These are phyloP conservation scores for Gerris buenoi DNA, from an alignment of 1,140 invertebrate species.

Conservation along the genomic window DNA sequence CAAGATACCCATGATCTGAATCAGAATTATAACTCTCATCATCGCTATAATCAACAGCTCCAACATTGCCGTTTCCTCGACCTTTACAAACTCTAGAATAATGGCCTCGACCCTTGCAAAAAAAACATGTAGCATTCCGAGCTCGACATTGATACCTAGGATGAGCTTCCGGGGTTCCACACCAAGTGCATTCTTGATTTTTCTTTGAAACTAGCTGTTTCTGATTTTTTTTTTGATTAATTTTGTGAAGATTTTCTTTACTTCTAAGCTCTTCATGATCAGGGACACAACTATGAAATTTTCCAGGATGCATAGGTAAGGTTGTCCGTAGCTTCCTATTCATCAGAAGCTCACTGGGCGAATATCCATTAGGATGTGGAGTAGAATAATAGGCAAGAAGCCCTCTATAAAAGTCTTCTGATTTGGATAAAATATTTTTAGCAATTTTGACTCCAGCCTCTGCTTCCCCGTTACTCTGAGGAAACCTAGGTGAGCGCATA, in stretches of 20 bases:
- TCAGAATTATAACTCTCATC: no score
- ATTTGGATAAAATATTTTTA: background rate
- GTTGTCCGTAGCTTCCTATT: background rate
- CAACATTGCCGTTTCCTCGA: background rate
- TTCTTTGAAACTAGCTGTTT: background rate
- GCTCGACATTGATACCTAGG: background rate
- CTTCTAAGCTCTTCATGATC: no score
- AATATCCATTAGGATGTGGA: background rate
- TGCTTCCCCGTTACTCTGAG: background rate
- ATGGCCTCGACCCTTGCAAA: background rate
- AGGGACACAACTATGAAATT: no score
- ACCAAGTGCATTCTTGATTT: background rate
- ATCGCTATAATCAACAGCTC: background rate
- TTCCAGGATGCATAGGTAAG: no score
- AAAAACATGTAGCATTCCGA: background rate
- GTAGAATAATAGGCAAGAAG: background rate
- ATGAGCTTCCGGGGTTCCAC: background rate
- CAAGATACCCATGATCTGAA: background rate
- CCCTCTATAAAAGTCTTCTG: background rate
- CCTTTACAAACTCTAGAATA: background rate
- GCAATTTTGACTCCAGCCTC: background rate
- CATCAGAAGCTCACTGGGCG: background rate
- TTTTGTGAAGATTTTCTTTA: no score
- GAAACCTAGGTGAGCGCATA: background rate
- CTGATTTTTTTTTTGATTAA: no score